A percentile compares a stretch with the other conserved stretches of the same genome.
Conservation (phyloP, 2,113 vertebrate species). For the Coregonus clupeaformis region DNA sequence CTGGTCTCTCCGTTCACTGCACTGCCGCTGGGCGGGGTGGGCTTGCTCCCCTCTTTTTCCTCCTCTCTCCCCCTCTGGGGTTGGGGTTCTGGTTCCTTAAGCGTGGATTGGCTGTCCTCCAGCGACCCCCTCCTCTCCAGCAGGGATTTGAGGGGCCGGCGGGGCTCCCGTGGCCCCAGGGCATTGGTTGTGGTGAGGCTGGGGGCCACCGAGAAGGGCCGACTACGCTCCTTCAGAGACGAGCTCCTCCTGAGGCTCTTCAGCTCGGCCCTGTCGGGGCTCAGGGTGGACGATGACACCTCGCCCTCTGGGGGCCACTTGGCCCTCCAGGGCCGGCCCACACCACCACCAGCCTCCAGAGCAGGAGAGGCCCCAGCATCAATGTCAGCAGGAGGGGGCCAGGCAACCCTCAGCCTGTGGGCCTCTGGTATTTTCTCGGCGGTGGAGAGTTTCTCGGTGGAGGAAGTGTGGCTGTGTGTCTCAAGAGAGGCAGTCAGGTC, state of each 20-base stretch:
- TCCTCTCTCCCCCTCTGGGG: conserved; percentile 43
- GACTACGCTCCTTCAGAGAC: conserved; percentile 88
- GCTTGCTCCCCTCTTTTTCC: conserved; percentile 36
- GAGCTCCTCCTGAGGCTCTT: conserved; percentile 84
- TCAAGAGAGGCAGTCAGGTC: conserved; percentile 84
- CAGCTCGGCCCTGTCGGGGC: conserved; percentile 81
- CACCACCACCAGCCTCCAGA: conserved; percentile 70
- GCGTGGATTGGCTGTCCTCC: conserved; percentile 49
- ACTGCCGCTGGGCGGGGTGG: not conserved
- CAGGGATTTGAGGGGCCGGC: conserved; percentile 49
- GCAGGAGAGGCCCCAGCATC: conserved; percentile 50
- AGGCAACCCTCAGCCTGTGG: conserved; percentile 84
- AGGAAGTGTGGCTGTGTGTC: conserved; percentile 64
- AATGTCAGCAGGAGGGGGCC: conserved; percentile 80
- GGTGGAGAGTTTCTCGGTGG: conserved; percentile 51
- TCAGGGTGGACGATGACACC: conserved; percentile 53
- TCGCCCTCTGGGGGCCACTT: conserved; percentile 96
- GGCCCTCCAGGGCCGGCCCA: conserved; percentile 71
- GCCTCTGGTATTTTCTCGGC: conserved; percentile 80
- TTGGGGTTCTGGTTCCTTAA: conserved; percentile 30
- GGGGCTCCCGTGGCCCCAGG: conserved; percentile 26
- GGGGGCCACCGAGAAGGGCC: conserved; percentile 80
- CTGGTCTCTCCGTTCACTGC: not conserved
- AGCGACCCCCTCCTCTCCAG: conserved; percentile 72
- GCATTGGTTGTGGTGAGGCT: conserved; percentile 13